Percentiles rank a stretch among this genome's conserved stretches.
phyloP scores from a whole-genome alignment of 2,113 vertebrate species.

The Chascanopsetta lugubris region DNA sequence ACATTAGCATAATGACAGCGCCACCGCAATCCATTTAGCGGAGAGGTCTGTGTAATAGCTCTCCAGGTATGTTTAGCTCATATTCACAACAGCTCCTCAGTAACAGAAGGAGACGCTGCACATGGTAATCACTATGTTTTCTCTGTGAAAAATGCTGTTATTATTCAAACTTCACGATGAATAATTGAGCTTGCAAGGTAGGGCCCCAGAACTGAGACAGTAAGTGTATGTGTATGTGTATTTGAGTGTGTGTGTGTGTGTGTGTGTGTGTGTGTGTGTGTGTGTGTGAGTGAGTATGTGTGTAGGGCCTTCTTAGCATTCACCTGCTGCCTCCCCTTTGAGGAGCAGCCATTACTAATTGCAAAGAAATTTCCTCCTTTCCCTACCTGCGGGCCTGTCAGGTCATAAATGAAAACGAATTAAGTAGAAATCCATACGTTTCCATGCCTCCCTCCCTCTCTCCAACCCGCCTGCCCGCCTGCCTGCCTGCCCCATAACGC shows the following conservation, averaged over 20 bases:
- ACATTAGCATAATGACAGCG: conserved; percentile 41
- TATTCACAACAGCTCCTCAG: conserved; percentile 37
- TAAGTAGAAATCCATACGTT: conserved; percentile 81
- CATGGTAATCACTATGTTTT: conserved; percentile 68
- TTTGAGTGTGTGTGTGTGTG: conserved; percentile 20
- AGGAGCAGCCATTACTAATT: conserved; percentile 81
- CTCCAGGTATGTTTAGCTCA: conserved; percentile 53
- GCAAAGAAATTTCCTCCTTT: conserved; percentile 74
- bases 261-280: conserved; percentile 16
- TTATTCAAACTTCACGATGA: conserved; percentile 76
- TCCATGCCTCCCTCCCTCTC: conserved; percentile 54
- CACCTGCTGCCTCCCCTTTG: conserved; percentile 69
- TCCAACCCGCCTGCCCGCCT: conserved; percentile 45
- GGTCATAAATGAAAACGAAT: conserved; percentile 81
- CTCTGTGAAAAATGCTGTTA: conserved; percentile 61
- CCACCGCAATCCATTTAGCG: conserved; percentile 28
- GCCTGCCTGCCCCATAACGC: conserved; percentile 52
- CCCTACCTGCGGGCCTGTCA: conserved; percentile 79
- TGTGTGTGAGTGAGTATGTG: conserved; percentile 36
- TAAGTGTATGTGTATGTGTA: conserved; percentile 22
- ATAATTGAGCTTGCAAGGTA: conserved; percentile 67
- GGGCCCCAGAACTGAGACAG: conserved; percentile 47
- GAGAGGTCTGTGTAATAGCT: conserved; percentile 49
- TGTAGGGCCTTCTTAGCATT: conserved; percentile 72
- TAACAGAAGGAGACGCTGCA: conserved; percentile 47